Conservation (phyloP, 2,888 invertebrate species). For the Cerastoderma edule region DNA sequence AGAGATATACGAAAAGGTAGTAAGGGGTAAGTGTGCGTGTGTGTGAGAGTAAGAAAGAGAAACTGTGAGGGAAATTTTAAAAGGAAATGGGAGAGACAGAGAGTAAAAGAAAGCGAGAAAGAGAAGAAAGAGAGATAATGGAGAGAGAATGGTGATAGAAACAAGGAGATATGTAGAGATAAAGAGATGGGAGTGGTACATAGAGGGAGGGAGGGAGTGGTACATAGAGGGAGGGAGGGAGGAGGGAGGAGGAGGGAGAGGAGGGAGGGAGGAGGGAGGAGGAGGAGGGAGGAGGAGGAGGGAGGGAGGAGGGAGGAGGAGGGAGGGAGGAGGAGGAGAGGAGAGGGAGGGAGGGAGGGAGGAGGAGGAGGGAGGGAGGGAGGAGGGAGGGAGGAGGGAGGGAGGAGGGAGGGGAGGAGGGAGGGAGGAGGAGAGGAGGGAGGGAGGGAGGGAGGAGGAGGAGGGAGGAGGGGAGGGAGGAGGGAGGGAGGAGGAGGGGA, state of each 20-base stretch:
- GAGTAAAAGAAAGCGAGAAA: too few relatives aligned
- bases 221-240: neutral
- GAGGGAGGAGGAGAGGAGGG: neutral
- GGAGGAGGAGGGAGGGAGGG: neutral
- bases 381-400: neutral
- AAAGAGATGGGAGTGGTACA: neutral
- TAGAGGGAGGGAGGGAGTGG: neutral
- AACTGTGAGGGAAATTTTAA: too few relatives aligned
- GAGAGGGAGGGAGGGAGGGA: neutral
- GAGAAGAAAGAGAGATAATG: conserved; percentile 3
- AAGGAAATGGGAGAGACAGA: conserved; percentile 3
- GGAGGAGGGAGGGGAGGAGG: neutral
- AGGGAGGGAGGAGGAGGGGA: neutral
- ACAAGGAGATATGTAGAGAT: neutral
- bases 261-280: neutral
- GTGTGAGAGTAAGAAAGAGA: too few relatives aligned
- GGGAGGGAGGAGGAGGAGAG: neutral
- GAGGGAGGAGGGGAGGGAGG: neutral
- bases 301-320: neutral
- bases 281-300: neutral
- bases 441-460: neutral
- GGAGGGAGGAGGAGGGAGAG: neutral
- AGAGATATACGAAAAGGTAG: too few relatives aligned
- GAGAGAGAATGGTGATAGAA: conserved; percentile 2
- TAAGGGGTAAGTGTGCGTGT: too few relatives aligned